phyloP scores from a whole-genome alignment of 2,888 invertebrate species.

The Microdon myrmicae region DNA sequence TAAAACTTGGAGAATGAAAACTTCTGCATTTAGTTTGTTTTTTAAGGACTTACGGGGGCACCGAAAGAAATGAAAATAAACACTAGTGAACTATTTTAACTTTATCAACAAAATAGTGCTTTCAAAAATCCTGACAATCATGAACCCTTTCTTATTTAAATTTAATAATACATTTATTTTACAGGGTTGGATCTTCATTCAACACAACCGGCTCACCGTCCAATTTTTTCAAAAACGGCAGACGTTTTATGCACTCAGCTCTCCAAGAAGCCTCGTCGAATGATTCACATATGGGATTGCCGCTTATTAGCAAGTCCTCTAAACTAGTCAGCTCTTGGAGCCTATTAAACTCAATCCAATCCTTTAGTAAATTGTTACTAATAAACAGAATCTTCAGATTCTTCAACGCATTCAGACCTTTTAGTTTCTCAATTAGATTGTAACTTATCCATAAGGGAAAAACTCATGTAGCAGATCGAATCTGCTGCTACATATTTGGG shows the following conservation, averaged over 20 bases:
- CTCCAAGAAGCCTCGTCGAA: slow-evolving; percentile 79
- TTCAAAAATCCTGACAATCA: too few relatives aligned
- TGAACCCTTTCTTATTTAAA: too few relatives aligned
- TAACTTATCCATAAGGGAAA: slow-evolving; percentile 98
- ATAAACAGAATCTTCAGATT: slow-evolving; percentile 85
- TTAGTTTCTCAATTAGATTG: slow-evolving; percentile 91
- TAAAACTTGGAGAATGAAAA: too few relatives aligned
- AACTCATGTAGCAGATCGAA: too few relatives aligned
- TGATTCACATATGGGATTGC: slow-evolving; percentile 83
- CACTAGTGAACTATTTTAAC: too few relatives aligned
- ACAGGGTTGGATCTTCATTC: slow-evolving; percentile 58
- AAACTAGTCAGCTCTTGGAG: slow-evolving; percentile 79
- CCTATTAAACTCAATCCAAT: slow-evolving; percentile 89
- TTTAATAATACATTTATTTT: not conserved
- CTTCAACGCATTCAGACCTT: slow-evolving; percentile 84
- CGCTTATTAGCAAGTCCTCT: slow-evolving; percentile 85
- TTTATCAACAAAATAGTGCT: too few relatives aligned
- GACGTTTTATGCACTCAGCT: slow-evolving; percentile 76
- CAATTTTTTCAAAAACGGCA: slow-evolving; percentile 82
- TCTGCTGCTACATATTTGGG: too few relatives aligned
- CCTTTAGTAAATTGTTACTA: slow-evolving; percentile 88
- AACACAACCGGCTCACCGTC: slow-evolving; percentile 83
- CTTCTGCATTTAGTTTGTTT: too few relatives aligned
- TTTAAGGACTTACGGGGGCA: too few relatives aligned
- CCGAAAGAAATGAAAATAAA: too few relatives aligned